These are phyloP conservation scores for Watsonalla binaria DNA, from an alignment of 2,888 invertebrate species.

Conservation along the genomic window DNA sequence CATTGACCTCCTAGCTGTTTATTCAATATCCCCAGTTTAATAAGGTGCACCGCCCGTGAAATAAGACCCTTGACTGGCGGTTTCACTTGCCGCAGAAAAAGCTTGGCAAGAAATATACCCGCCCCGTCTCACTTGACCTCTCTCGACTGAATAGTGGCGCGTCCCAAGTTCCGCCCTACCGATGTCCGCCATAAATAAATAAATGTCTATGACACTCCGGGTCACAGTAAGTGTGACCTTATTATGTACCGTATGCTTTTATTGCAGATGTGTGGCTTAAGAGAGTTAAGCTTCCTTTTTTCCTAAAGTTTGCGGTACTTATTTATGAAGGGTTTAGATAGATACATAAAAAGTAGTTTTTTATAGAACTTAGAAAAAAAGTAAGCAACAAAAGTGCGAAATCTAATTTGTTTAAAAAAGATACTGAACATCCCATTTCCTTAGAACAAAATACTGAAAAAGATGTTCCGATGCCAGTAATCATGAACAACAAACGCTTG, in stretches of 20 bases:
- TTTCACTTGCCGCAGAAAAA: constrained; percentile 21
- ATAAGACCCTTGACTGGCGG: not conserved
- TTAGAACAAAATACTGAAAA: too few species aligned
- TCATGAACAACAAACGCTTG: too few species aligned
- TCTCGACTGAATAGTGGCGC: constrained; percentile 36
- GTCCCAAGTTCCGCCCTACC: constrained; percentile 30
- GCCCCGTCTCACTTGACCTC: constrained; percentile 39
- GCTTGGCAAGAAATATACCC: constrained; percentile 33
- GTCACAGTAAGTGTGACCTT: not conserved
- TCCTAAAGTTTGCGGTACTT: too few species aligned
- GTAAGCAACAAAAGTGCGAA: too few species aligned
- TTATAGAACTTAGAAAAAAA: too few species aligned
- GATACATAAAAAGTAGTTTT: too few species aligned
- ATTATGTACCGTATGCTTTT: not conserved
- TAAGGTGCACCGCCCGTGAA: constrained; percentile 1
- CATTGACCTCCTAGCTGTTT: not conserved
- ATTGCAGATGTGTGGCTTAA: not conserved
- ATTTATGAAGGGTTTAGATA: too few species aligned
- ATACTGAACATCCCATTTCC: too few species aligned
- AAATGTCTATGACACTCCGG: constrained; percentile 27
- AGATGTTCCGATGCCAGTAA: too few species aligned
- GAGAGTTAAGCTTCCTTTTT: too few species aligned
- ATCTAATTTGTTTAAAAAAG: too few species aligned
- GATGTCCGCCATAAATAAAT: constrained; percentile 43
- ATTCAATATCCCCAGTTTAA: not conserved